phyloP scores from a whole-genome alignment of 2,113 vertebrate genomes.

The Alaudala cheleensis region DNA sequence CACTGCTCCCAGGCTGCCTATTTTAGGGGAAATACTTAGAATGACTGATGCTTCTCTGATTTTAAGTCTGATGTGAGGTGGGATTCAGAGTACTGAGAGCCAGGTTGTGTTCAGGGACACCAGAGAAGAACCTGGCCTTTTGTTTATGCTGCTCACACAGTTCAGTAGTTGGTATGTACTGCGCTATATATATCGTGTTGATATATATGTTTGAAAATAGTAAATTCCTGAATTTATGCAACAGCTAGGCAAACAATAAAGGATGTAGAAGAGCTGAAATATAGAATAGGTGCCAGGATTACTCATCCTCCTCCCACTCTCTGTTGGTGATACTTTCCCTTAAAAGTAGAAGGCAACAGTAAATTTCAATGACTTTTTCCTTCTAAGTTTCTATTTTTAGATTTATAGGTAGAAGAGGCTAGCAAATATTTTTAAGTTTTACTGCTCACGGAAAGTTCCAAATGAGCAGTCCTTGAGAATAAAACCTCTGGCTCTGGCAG shows the following conservation, averaged over 20 bases:
- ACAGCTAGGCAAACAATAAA: constrained; percentile 23
- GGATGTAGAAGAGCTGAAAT: neutral
- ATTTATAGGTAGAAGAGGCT: neutral
- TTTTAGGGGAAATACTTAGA: neutral
- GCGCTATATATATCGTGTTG: neutral
- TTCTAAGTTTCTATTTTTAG: neutral
- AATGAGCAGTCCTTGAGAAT: neutral
- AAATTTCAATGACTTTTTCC: neutral
- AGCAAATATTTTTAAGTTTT: constrained; percentile 5
- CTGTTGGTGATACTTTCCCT: neutral
- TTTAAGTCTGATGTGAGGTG: neutral
- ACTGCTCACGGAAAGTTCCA: neutral
- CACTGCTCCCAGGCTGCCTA: neutral
- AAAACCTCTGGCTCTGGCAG: neutral
- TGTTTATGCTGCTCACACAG: neutral
- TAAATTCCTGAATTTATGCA: constrained; percentile 26
- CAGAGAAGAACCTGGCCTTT: neutral
- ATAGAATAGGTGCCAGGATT: constrained; percentile 17
- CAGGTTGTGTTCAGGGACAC: neutral
- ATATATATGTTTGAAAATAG: constrained; percentile 4
- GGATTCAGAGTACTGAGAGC: neutral
- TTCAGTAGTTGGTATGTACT: neutral
- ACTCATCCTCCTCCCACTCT: constrained; percentile 25
- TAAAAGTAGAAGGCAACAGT: neutral
- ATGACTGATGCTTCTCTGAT: neutral